Conservation (phyloP, 23 tunicate genomes). For the Clavelina lepadiformis region DNA sequence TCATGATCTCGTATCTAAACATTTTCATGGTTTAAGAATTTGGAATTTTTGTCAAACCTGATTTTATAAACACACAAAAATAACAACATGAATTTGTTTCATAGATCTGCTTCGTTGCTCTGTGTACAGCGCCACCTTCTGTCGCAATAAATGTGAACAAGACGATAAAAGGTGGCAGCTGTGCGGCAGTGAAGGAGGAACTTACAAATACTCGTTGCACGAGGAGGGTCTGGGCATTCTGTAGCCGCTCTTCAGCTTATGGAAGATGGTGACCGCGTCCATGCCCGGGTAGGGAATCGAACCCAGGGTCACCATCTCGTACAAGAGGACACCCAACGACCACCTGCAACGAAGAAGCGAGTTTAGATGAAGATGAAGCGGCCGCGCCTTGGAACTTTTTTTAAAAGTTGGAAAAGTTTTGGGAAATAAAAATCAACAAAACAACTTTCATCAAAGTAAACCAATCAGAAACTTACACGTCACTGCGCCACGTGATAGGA, state of each 20-base stretch:
- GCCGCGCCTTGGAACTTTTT: too few species aligned
- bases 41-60: not conserved
- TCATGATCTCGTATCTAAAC: conserved; percentile 64
- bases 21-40: too few species aligned
- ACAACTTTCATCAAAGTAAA: not conserved
- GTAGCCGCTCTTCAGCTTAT: conserved; percentile 44
- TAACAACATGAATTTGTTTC: too few species aligned
- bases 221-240: conserved; percentile 68
- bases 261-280: conserved; percentile 30
- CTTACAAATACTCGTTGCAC: conserved; percentile 76
- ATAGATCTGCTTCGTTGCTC: too few species aligned
- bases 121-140: too few species aligned
- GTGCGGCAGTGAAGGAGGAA: not conserved
- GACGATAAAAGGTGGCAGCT: not conserved
- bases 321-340: conserved; percentile 87
- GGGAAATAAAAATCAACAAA: not conserved
- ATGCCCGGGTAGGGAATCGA: conserved; percentile 83
- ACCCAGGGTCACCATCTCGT: conserved; percentile 93
- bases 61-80: too few species aligned
- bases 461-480: conserved; percentile 56
- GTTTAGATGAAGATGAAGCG: not conserved
- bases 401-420: not conserved
- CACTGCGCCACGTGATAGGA: conserved; percentile 91
- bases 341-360: conserved; percentile 41
- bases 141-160: conserved; percentile 1